A percentile compares a stretch with the other conserved stretches of the same genome.
Conservation (phyloP, 2,113 vertebrate species). For the Saguinus midas region DNA sequence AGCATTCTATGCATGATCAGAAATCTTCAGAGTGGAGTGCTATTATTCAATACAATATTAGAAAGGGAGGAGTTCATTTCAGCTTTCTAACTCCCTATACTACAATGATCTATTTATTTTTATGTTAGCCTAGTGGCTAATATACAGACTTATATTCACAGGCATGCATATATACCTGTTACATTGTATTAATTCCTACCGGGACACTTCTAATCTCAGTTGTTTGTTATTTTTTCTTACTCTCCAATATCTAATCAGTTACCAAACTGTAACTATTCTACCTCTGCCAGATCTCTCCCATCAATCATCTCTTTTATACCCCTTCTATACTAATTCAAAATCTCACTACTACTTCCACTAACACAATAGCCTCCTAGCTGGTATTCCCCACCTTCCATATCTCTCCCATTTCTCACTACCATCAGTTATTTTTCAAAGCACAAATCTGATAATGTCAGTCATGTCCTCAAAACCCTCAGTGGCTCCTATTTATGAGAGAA, state of each 20-base stretch:
- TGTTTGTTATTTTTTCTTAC: neutral
- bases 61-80: neutral
- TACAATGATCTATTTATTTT: slow-evolving; percentile 31
- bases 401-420: neutral
- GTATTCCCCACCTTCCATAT: neutral
- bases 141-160: neutral
- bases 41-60: slow-evolving; percentile 35
- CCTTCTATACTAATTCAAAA: neutral
- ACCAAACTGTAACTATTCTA: neutral
- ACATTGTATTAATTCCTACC: slow-evolving; percentile 1
- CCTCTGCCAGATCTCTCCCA: neutral
- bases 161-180: neutral
- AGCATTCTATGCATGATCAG: neutral
- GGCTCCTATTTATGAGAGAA: slow-evolving; percentile 26
- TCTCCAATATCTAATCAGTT: slow-evolving; percentile 7
- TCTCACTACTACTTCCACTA: neutral
- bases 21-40: slow-evolving; percentile 1
- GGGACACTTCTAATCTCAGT: neutral
- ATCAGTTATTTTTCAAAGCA: slow-evolving; percentile 33
- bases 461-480: neutral
- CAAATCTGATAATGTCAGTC: neutral
- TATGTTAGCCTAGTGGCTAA: neutral
- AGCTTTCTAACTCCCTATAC: neutral
- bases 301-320: neutral
- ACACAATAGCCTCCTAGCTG: neutral